These are phyloP conservation scores for Arenicola marina DNA, from an alignment of 2,888 invertebrate genomes.

Conservation along the genomic window DNA sequence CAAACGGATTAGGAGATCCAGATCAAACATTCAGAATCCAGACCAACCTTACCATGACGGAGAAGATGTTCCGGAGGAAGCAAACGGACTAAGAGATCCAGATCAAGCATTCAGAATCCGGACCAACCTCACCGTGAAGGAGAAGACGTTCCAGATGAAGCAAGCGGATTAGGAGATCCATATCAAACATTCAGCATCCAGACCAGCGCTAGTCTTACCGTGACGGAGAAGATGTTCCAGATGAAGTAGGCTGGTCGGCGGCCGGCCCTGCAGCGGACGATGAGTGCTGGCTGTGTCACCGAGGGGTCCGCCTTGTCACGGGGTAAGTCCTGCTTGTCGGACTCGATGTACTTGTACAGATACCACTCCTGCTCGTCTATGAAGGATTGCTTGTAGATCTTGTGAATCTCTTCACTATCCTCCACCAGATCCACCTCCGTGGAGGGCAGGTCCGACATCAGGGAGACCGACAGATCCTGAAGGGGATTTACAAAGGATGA, in stretches of 20 bases:
- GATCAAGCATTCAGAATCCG: too few relatives aligned
- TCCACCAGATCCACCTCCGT: slow-evolving; percentile 48
- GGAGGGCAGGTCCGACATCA: slow-evolving; percentile 49
- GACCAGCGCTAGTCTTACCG: slow-evolving; percentile 45
- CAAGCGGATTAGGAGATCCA: too few relatives aligned
- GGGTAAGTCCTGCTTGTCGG: slow-evolving; percentile 51
- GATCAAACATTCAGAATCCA: too few relatives aligned
- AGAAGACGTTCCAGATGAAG: too few relatives aligned
- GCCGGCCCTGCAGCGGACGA: slow-evolving; percentile 57
- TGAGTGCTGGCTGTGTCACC: slow-evolving; percentile 50
- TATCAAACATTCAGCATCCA: too few relatives aligned
- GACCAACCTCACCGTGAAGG: too few relatives aligned
- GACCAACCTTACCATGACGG: slow-evolving; percentile 58
- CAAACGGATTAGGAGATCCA: too few relatives aligned
- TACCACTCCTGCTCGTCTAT: slow-evolving; percentile 55
- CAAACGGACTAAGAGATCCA: too few relatives aligned
- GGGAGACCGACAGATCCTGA: slow-evolving; percentile 52
- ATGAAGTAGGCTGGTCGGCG: slow-evolving; percentile 58
- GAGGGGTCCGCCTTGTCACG: slow-evolving; percentile 52
- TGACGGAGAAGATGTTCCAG: slow-evolving; percentile 59
- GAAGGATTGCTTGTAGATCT: slow-evolving; percentile 53
- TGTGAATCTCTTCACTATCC: slow-evolving; percentile 49
- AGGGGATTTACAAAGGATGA: too few relatives aligned
- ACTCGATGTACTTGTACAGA: slow-evolving; percentile 53
- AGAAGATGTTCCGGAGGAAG: too few relatives aligned